Percentiles rank a stretch among this genome's conserved stretches.
These are phyloP conservation scores for Chaenogobius annularis DNA, from an alignment of 2,113 vertebrate genomes.

Conservation along the genomic window DNA sequence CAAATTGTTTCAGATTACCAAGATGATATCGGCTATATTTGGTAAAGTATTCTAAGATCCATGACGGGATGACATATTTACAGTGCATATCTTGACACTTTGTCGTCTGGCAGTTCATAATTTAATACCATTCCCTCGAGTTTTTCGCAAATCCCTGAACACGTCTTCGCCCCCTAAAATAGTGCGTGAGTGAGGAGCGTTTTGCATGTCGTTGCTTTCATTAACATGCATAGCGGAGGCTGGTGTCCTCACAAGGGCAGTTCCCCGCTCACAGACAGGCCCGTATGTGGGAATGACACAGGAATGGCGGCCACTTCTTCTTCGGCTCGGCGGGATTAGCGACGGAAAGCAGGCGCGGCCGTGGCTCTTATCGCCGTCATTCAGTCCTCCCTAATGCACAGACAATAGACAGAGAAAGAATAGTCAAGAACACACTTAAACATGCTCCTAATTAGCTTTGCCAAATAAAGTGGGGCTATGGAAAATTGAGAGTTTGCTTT, in stretches of 20 bases:
- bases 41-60: conserved; percentile 10
- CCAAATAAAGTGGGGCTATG: conserved; percentile 28
- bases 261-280: conserved; percentile 25
- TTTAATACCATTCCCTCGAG: conserved; percentile 25
- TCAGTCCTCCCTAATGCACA: conserved; percentile 54
- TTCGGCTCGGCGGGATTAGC: conserved; percentile 54
- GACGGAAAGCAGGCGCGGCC: conserved; percentile 55
- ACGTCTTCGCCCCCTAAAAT: conserved; percentile 9
- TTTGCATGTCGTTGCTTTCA: conserved; percentile 30
- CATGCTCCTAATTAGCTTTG: conserved; percentile 37
- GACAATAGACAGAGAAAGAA: conserved; percentile 5
- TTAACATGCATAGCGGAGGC: conserved; percentile 60
- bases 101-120: conserved; percentile 18
- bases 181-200: conserved; percentile 4
- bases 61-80: conserved; percentile 18
- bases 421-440: conserved; percentile 5
- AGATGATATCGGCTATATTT: conserved; percentile 19
- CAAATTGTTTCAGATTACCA: conserved; percentile 37
- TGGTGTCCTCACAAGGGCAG: conserved; percentile 62
- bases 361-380: conserved; percentile 64
- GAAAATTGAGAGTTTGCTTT: conserved; percentile 30
- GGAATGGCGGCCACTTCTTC: conserved; percentile 50
- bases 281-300: conserved; percentile 57
- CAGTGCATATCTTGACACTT: conserved; percentile 25
- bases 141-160: conserved; percentile 26